phyloP scores from a whole-genome alignment of 2,113 vertebrate genomes.

The Podarcis raffonei region DNA sequence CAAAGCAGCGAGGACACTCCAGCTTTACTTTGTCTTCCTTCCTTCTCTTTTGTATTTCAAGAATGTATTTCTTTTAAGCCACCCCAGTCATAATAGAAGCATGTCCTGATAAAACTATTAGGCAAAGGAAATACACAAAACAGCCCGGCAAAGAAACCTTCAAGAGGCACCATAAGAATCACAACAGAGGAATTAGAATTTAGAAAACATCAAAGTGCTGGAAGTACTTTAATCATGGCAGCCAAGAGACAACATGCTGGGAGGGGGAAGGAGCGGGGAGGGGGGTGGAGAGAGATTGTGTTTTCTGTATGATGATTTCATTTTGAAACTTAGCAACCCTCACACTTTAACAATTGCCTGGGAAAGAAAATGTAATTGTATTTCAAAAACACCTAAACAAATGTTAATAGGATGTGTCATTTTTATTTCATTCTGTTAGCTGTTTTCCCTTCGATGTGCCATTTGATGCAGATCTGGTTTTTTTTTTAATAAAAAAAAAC shows the following conservation, averaged over 20 bases:
- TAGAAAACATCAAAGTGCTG: slow-evolving; percentile 67
- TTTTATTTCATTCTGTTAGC: slow-evolving; percentile 52
- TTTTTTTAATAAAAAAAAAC: slow-evolving; percentile 1
- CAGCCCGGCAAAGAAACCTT: slow-evolving; percentile 58
- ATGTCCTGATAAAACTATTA: slow-evolving; percentile 59
- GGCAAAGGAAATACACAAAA: slow-evolving; percentile 63
- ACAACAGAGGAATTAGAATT: slow-evolving; percentile 68
- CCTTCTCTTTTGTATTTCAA: slow-evolving; percentile 55
- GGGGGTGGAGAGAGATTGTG: not conserved
- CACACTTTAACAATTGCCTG: slow-evolving; percentile 36
- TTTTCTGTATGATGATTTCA: slow-evolving; percentile 8
- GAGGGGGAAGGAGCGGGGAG: not conserved
- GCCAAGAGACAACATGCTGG: not conserved
- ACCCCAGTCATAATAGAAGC: slow-evolving; percentile 43
- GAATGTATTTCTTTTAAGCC: slow-evolving; percentile 57
- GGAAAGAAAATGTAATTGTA: slow-evolving; percentile 39
- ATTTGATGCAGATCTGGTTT: slow-evolving; percentile 15
- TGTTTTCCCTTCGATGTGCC: slow-evolving; percentile 23
- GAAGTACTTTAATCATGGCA: slow-evolving; percentile 52
- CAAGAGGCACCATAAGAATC: slow-evolving; percentile 66
- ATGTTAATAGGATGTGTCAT: slow-evolving; percentile 47
- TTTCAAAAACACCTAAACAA: slow-evolving; percentile 55
- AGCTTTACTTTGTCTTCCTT: slow-evolving; percentile 46
- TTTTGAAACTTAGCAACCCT: slow-evolving; percentile 35
- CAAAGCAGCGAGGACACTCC: slow-evolving; percentile 23